A percentile compares a stretch with the other conserved stretches of the same genome.
Conservation (phyloP, 2,113 vertebrate genomes). For the Colinus virginianus region DNA sequence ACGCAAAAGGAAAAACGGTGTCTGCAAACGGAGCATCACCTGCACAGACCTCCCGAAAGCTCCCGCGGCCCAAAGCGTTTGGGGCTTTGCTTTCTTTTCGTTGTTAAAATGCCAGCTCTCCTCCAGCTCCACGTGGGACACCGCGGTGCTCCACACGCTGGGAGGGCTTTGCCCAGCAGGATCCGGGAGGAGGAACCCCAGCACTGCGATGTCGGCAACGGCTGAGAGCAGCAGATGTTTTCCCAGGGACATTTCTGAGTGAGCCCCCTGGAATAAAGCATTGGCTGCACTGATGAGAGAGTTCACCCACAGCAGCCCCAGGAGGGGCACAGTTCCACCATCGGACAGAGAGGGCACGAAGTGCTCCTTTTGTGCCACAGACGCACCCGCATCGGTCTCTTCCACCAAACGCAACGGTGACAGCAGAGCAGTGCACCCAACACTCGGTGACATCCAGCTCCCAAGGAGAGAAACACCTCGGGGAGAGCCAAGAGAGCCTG, state of each 20-base stretch:
- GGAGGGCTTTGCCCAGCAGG: background rate
- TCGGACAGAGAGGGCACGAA: background rate
- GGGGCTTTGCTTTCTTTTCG: background rate
- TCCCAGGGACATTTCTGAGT: background rate
- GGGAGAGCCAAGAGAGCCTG: background rate
- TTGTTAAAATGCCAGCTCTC: background rate
- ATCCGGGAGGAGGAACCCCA: background rate
- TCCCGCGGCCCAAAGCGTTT: background rate
- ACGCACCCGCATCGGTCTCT: background rate
- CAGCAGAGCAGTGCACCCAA: background rate
- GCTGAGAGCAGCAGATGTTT: background rate
- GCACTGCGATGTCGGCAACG: background rate
- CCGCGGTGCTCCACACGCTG: background rate
- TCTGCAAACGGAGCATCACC: background rate
- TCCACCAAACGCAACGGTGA: background rate
- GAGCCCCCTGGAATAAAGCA: background rate
- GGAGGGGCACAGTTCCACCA: background rate
- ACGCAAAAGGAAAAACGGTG: no score
- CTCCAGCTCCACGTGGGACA: background rate
- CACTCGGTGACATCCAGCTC: background rate
- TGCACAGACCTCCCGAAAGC: background rate
- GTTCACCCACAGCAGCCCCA: background rate
- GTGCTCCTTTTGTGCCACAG: background rate
- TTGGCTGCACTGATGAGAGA: background rate
- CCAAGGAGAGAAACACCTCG: background rate